Base-by-base conservation (phyloP, 2,797 vertebrate genomes). In the Mormyrops boulengeri region DNA sequence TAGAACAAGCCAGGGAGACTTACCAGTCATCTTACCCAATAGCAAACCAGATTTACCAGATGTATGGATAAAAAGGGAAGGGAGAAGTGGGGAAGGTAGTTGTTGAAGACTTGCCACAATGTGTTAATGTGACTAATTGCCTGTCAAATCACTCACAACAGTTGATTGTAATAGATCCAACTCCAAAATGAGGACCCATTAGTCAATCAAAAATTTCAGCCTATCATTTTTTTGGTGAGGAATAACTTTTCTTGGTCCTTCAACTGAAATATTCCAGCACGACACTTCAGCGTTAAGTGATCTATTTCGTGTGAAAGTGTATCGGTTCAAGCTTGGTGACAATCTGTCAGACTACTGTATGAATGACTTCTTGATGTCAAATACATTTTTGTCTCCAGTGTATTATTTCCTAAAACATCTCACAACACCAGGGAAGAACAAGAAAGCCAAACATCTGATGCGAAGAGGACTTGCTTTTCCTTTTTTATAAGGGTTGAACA, bases 31-130 rank as follows among this genome's bases (percentile, higher is more conserved):
- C 91, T 88, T 99, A 89, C 98, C 98, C 6, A 99, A 99, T 95
- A 99, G 98, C 94, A 97, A 98, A 89, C 97, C 98, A 52, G 98
- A 98, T 92, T 93, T 99, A 93, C 98, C 98, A 0, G 98, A 99
- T 0, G 97, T 99, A 12, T 99, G 98, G 98, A 97, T 99, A 92
- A 99, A 97, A 93, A 96, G 98, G 93, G 95, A 94, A 0, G 94
- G 95, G 82, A 92, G 94, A 77, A 92, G 92, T 30, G 96, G 96
- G 53, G 95, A 95, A 47, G 90, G 91, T 30, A 95, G 95, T 60
- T 96, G 92, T 96, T 92, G 30, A 89, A 47, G 62, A 66, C 2
- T 41, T 26, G 88, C 60, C 19, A 88, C 85, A 88, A 88, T 62
- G 6, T 62, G n/a, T 87, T 87, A 44, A 50, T 82, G 49, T 4